Evolutionary conservation across 2,888 invertebrate species (phyloP), one percentile per base, ranked within the genome.

Genomic region (Tiphia femorata): DNA sequence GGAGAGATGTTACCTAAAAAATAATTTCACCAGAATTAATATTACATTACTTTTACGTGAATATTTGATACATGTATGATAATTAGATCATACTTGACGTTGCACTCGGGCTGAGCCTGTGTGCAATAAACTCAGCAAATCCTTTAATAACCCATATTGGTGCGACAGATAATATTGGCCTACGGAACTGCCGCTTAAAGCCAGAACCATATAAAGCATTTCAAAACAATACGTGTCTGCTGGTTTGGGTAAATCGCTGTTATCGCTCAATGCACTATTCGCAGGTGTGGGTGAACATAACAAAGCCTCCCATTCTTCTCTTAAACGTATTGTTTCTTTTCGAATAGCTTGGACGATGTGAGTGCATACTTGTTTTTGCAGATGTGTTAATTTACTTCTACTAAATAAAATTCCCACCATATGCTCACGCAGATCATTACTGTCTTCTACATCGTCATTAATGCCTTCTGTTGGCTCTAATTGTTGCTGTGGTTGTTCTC

Each of bases 361-460:
- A 0, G 94, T 89, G 61, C 83, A 76, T 54, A 94, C 95, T 87
- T 96, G 96, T 83, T 94, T 94, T 82, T 97, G 97, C 48, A 97
- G 86, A 73, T 96, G 94, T 0, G 96, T 96, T 19, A 98, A 86
- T 82, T 97, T 96, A 80, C 95, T 95, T 43, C 97, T 89, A 53
- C 96, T 95, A 84, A 97, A 98, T 41, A 98, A 86, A 73, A 98
- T 97, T 58, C 97, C 97, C 38, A 97, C 97, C 89, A 98, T 96
- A 80, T 97, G 97, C 78, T 97, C 97, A 37, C 96, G 90, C 5
- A 98, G 86, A 78, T 96, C 95, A 42, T 90, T 86, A 19, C 88
- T 88, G 21, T 85, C 85, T 33, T 84, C 85, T 2, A 77, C 63
- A 42, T 82, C 82, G 44, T 84, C 84, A 58, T 79, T 79, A 27